phyloP scores from a whole-genome alignment of 2,113 vertebrate species.

The Lagopus leucura region DNA sequence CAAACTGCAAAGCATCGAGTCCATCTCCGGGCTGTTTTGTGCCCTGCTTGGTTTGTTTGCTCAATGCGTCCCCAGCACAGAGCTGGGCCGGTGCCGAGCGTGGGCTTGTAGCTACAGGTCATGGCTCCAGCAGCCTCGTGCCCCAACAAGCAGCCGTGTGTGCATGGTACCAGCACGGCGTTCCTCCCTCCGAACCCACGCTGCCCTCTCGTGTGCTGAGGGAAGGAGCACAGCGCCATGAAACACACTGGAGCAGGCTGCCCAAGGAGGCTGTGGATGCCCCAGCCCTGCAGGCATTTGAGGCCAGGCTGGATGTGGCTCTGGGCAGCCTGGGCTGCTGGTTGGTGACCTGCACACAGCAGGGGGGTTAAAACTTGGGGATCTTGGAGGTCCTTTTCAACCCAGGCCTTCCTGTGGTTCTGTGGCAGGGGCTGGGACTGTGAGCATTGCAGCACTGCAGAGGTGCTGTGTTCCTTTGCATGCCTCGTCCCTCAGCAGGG shows the following conservation, averaged over 20 bases:
- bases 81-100: neutral
- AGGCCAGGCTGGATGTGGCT: no score
- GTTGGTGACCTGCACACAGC: no score
- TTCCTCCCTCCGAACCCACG: neutral
- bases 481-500: neutral
- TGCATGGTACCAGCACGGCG: neutral
- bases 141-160: slow-evolving; percentile 38
- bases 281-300: no score
- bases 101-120: slow-evolving; percentile 65
- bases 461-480: neutral
- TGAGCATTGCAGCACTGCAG: rapidly evolving
- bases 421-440: neutral
- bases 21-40: no score
- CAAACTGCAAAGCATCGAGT: neutral
- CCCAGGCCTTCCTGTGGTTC: no score
- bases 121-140: neutral
- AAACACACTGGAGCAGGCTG: no score
- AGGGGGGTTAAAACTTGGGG: no score
- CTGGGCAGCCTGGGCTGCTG: no score
- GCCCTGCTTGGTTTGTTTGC: neutral
- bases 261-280: no score
- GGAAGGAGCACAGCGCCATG: neutral
- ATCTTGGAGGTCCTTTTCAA: no score
- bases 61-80: neutral
- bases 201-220: neutral